Evolutionary conservation across 2,113 vertebrate genomes (phyloP).

Genomic region (Enhydra lutris): DNA sequence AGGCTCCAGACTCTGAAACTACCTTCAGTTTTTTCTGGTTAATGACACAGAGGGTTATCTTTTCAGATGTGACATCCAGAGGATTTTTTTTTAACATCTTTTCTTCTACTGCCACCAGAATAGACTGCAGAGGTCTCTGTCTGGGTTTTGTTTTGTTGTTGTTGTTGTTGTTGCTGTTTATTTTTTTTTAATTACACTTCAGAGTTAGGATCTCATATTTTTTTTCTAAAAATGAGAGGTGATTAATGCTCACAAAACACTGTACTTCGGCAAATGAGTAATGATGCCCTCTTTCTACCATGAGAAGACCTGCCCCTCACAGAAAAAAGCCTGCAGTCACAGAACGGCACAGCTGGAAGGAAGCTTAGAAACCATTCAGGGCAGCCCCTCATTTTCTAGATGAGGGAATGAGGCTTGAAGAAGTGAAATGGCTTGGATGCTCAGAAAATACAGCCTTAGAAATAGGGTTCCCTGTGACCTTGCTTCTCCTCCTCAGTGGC

Average conservation of each 20-base stretch:
- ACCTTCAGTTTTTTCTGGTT: neutral
- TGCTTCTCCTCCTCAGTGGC: neutral
- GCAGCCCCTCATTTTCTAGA: neutral
- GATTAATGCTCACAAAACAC: neutral
- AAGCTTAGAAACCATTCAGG: neutral
- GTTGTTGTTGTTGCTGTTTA: neutral
- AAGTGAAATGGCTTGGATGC: neutral
- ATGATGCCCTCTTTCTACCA: neutral
- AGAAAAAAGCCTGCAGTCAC: neutral
- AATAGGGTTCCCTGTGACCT: neutral
- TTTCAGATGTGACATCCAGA: neutral
- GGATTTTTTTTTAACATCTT: neutral
- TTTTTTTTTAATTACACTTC: neutral
- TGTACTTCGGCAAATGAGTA: neutral
- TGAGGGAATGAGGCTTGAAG: neutral
- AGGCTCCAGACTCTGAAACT: neutral
- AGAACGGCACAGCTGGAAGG: neutral
- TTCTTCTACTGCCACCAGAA: neutral
- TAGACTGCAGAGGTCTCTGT: neutral
- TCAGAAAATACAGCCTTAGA: neutral
- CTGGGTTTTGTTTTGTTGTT: neutral
- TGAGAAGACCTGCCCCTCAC: neutral
- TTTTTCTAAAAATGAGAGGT: constrained; percentile 36
- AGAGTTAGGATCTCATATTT: neutral
- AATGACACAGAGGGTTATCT: neutral